A percentile compares a stretch with the other conserved stretches of the same genome.
Conservation (phyloP, 2,797 vertebrate species). For the Sebastes elongatus region DNA sequence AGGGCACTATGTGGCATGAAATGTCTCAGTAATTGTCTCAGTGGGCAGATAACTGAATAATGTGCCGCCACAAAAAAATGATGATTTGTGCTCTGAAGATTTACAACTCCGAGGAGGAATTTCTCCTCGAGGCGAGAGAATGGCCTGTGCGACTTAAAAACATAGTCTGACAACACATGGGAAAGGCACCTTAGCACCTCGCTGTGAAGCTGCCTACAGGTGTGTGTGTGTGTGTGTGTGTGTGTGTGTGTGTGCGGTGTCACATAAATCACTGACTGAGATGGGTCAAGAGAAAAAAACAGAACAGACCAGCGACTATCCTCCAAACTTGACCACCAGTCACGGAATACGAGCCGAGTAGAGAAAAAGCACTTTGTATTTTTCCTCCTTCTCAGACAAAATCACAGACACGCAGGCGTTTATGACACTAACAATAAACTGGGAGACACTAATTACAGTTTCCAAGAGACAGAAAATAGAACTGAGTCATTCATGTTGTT, state of each 20-base stretch:
- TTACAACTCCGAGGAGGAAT: constrained; percentile 70
- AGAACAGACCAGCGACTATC: constrained; percentile 27
- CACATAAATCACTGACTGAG: constrained; percentile 59
- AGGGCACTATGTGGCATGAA: constrained; percentile 49
- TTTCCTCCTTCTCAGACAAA: background rate
- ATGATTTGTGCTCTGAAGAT: constrained; percentile 36
- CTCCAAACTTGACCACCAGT: background rate
- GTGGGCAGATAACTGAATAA: constrained; percentile 41
- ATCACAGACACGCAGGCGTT: background rate
- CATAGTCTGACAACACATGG: constrained; percentile 54
- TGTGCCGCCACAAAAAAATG: background rate
- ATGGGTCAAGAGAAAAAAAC: background rate
- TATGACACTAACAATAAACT: constrained; percentile 14
- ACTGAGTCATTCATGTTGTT: background rate
- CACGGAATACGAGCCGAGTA: background rate
- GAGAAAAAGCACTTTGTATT: background rate
- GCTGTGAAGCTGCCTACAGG: constrained; percentile 60
- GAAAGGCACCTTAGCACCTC: constrained; percentile 54
- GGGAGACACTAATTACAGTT: constrained; percentile 47
- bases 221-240: background rate
- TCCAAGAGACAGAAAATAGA: constrained; percentile 21
- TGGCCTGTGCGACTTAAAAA: constrained; percentile 56
- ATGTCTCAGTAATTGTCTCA: constrained; percentile 48
- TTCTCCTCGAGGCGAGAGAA: constrained; percentile 71
- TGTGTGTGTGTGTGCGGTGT: background rate